Evolutionary conservation across 1,140 invertebrate species (phyloP).

Genomic region (Pygmarrhopalites habei): DNA sequence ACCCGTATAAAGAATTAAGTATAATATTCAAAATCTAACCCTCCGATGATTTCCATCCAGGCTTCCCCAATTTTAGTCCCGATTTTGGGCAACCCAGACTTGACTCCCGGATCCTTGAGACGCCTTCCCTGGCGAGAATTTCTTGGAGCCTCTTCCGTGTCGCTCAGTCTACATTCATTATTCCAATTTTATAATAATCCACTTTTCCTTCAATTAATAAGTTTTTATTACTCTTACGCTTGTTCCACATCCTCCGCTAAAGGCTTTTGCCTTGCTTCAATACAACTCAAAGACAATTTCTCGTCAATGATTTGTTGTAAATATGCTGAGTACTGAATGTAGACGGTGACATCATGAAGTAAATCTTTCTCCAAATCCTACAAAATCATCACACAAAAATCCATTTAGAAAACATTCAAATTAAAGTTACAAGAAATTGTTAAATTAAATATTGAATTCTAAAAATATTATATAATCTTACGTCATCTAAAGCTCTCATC

Average conservation of each 20-base stretch:
- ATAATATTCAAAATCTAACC: no score
- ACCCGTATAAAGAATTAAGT: no score
- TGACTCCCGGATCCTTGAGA: conserved; percentile 16
- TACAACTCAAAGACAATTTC: conserved; percentile 33
- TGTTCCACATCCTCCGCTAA: neutral
- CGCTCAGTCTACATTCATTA: neutral
- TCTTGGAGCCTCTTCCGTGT: neutral
- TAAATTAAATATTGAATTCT: conserved; percentile 7
- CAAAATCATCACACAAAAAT: conserved; percentile 11
- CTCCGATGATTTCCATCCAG: conserved; percentile 37
- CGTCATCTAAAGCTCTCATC: conserved; percentile 33
- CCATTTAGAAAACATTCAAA: neutral
- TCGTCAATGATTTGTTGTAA: conserved; percentile 38
- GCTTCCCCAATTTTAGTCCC: conserved; percentile 34
- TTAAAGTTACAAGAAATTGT: no score
- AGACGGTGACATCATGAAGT: conserved; percentile 30
- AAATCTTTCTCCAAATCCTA: conserved; percentile 30
- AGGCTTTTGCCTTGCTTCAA: neutral
- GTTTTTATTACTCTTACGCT: neutral
- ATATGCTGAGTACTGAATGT: conserved; percentile 39
- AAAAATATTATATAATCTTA: conserved; percentile 11
- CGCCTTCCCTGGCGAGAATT: conserved; percentile 28
- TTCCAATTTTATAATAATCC: conserved; percentile 5
- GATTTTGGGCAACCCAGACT: conserved; percentile 18
- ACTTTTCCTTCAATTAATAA: neutral